Evolutionary conservation across 2,797 vertebrate genomes (phyloP).

Genomic region (Urosaurus nigricauda): DNA sequence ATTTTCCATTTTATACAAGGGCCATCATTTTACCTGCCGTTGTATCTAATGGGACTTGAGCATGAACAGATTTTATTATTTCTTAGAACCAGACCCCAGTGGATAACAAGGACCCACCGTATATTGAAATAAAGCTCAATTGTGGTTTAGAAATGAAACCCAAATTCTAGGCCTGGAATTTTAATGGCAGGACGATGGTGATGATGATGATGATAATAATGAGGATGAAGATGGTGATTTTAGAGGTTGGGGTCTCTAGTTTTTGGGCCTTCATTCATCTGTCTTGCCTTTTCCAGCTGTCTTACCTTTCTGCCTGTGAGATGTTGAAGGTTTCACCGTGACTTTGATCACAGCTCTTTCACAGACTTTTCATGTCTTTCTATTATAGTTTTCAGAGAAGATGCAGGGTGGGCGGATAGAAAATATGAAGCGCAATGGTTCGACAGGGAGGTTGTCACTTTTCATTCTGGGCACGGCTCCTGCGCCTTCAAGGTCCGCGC

Average conservation of each 20-base stretch:
- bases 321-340: neutral
- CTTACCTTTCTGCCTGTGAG: neutral
- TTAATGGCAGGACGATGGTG: neutral
- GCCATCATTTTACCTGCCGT: too few relatives aligned
- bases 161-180: neutral
- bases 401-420: neutral
- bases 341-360: constrained; percentile 24
- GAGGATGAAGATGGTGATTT: neutral
- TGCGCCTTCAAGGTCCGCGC: neutral
- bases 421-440: neutral
- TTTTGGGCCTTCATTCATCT: neutral
- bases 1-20: too few relatives aligned
- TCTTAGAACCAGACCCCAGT: too few relatives aligned
- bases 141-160: neutral
- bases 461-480: neutral
- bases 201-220: too few relatives aligned
- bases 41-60: too few relatives aligned
- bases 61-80: too few relatives aligned
- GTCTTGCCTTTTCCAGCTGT: neutral
- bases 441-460: neutral
- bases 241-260: neutral
- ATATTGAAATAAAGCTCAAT: constrained; percentile 18
- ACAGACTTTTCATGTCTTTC: neutral
- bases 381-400: neutral
- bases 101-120: neutral